These are phyloP conservation scores for Drymonia ruficornis DNA, from an alignment of 2,888 invertebrate species.

Conservation along the genomic window DNA sequence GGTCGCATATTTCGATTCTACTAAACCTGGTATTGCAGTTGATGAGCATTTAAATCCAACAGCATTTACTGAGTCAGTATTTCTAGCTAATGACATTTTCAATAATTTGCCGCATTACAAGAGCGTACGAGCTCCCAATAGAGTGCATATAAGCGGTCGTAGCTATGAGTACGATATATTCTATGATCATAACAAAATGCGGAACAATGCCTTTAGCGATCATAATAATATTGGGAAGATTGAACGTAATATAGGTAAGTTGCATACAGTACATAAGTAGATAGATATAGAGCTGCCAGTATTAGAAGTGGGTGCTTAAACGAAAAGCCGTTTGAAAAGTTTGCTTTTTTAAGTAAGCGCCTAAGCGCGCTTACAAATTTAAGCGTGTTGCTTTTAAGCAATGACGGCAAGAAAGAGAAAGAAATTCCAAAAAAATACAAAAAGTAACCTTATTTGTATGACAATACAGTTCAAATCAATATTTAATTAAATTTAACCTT, in stretches of 20 bases:
- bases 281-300: too few relatives aligned
- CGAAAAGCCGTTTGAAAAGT: too few relatives aligned
- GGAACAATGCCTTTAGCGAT: not conserved
- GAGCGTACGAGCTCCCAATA: constrained; percentile 26
- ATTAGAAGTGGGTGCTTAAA: too few relatives aligned
- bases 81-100: constrained; percentile 10
- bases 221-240: not conserved
- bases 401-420: too few relatives aligned
- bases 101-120: constrained; percentile 14
- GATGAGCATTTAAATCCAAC: not conserved
- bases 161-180: constrained; percentile 49
- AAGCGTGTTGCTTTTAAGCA: too few relatives aligned
- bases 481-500: too few relatives aligned
- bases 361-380: too few relatives aligned
- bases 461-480: too few relatives aligned
- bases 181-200: constrained; percentile 23
- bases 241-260: not conserved
- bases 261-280: too few relatives aligned
- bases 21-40: not conserved
- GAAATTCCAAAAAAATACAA: too few relatives aligned
- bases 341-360: too few relatives aligned
- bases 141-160: constrained; percentile 42
- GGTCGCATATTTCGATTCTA: not conserved
- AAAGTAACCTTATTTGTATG: too few relatives aligned
- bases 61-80: not conserved